Base-by-base conservation (phyloP, 1,140 invertebrate genomes). In the Monochamus saltuarius region DNA sequence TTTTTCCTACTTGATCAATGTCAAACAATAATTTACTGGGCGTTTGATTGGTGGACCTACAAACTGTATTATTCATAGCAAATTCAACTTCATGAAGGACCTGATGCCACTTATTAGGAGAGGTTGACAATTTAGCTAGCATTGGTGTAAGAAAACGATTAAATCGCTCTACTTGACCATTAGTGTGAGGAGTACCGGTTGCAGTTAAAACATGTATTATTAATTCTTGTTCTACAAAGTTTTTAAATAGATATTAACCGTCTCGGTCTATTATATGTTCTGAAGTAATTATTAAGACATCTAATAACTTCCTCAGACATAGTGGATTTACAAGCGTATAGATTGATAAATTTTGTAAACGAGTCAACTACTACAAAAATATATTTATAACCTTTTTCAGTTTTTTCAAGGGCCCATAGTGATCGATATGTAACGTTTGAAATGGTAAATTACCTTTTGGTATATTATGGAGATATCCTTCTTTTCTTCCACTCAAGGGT, bases 91-190 rank as follows among this genome's bases (percentile, higher is more conserved):
- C 9, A 7, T 47, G 9, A 9, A 70, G 14, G 1, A 57, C 16
- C 53, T 39, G 59, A 55, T 71, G 63, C 65, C 71, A 73, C 38
- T 60, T 61, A 9, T 54, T 55, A 34, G 40, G 45, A 6, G 17
- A 7, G 42, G 53, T 59, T 19, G 47, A 6, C 14, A 69, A 14
- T 59, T 71, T 71, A 3, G 61, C 47, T 10, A 65, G 42, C 55
- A 70, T 67, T 10, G 62, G 61, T 11, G 43, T 65, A 35, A 72
- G 9, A 8, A 22, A n/a, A 42, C 39, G 35, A 50, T 70, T 74
- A 4, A 68, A 37, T 35, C 64, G 35, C 50, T 73, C 65, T 2
- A 72, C 55, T 60, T 72, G 70, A 1, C 66, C 70, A 37, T 73
- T 75, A 1, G 62, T 64, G 8, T 64, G 40, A 8, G 71, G 71